Percentiles rank a stretch among this genome's conserved stretches.
These are phyloP conservation scores for Portunus trituberculatus DNA, from an alignment of 1,140 invertebrate genomes.

Conservation along the genomic window DNA sequence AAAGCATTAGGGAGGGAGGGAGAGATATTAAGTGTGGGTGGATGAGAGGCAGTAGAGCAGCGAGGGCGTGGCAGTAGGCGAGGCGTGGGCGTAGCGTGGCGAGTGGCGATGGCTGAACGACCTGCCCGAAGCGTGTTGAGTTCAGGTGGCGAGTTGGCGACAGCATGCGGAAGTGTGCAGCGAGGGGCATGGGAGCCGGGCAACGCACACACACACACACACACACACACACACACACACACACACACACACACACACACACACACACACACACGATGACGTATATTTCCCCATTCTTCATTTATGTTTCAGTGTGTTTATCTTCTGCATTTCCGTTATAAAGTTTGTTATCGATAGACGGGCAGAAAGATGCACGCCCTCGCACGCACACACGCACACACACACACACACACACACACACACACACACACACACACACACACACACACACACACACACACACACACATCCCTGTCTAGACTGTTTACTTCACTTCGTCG, in stretches of 20 bases:
- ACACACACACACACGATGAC: neutral
- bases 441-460: too few species aligned
- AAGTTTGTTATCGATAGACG: too few species aligned
- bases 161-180: neutral
- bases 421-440: too few species aligned
- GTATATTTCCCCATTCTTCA: too few species aligned
- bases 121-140: neutral
- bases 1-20: neutral
- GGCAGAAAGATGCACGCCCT: too few species aligned
- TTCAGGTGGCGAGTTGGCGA: neutral
- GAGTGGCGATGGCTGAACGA: neutral
- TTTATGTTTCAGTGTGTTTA: too few species aligned
- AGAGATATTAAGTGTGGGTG: neutral
- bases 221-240: constrained; percentile 20
- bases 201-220: neutral
- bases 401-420: too few species aligned
- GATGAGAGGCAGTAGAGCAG: neutral
- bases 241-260: constrained; percentile 4
- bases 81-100: too few species aligned
- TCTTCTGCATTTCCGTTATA: too few species aligned
- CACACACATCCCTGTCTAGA: too few species aligned
- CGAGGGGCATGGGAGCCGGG: neutral
- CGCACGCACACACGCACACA: too few species aligned
- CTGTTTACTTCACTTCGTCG: neutral
- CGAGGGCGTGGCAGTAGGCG: too few species aligned